Conservation (phyloP, 2,113 vertebrate species). For the Forbesichthys agassizii region DNA sequence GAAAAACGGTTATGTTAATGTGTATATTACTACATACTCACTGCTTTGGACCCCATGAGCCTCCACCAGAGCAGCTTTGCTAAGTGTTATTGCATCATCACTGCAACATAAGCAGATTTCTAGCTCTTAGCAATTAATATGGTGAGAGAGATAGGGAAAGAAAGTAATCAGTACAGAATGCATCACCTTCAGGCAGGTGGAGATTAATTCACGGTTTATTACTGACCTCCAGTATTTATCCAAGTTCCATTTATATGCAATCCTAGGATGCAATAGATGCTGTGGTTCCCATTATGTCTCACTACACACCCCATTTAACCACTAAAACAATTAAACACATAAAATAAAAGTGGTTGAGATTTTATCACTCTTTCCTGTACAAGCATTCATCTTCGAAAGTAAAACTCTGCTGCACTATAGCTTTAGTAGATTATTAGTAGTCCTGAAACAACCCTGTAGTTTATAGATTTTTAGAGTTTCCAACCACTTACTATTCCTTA, state of each 20-base stretch:
- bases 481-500: not conserved
- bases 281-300: not conserved
- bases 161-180: not conserved
- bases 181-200: too few species aligned
- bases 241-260: conserved; percentile 19
- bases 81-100: not conserved
- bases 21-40: not conserved
- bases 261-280: not conserved
- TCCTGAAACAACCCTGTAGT: too few species aligned
- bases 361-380: too few species aligned
- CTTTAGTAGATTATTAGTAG: too few species aligned
- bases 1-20: not conserved
- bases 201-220: not conserved
- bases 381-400: too few species aligned
- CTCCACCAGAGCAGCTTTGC: not conserved
- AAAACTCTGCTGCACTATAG: too few species aligned
- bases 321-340: too few species aligned
- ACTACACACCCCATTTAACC: not conserved
- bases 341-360: too few species aligned
- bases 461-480: not conserved
- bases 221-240: conserved; percentile 10
- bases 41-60: not conserved
- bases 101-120: conserved; percentile 4
- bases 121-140: not conserved
- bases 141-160: not conserved